Percentiles rank a stretch among this genome's conserved stretches.
These are phyloP conservation scores for Genyomyrus donnyi DNA, from an alignment of 2,113 vertebrate genomes.

Conservation along the genomic window DNA sequence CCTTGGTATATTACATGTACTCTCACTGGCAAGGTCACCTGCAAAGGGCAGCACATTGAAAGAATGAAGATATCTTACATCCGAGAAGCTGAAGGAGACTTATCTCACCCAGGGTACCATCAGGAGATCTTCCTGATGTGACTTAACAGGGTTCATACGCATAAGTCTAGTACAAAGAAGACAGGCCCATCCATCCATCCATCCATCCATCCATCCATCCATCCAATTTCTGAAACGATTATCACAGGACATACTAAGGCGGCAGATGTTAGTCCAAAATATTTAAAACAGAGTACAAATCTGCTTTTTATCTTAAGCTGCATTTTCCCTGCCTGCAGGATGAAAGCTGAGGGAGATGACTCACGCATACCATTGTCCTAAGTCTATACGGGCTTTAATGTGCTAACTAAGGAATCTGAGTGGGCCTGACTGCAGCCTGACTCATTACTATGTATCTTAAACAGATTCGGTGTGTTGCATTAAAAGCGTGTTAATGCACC, in stretches of 20 bases:
- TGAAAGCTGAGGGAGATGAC: background rate
- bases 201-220: background rate
- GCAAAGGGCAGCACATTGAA: background rate
- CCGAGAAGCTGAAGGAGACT: background rate
- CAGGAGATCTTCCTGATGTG: background rate
- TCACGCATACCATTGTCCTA: background rate
- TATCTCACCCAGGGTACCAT: background rate
- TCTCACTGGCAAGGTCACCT: background rate
- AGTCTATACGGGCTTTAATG: background rate
- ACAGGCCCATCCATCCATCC: background rate
- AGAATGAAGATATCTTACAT: background rate
- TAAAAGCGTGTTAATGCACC: background rate
- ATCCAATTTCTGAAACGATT: background rate
- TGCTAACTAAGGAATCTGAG: background rate
- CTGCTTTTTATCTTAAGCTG: background rate
- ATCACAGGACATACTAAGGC: background rate
- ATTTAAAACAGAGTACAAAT: background rate
- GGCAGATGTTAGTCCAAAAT: background rate
- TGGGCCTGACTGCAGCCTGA: background rate
- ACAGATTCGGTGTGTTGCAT: background rate
- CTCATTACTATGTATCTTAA: background rate
- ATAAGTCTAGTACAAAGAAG: background rate
- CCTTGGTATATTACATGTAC: background rate
- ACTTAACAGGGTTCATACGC: background rate
- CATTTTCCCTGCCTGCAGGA: background rate